Conservation (phyloP, 2,888 invertebrate species). For the Lithophane socia region DNA sequence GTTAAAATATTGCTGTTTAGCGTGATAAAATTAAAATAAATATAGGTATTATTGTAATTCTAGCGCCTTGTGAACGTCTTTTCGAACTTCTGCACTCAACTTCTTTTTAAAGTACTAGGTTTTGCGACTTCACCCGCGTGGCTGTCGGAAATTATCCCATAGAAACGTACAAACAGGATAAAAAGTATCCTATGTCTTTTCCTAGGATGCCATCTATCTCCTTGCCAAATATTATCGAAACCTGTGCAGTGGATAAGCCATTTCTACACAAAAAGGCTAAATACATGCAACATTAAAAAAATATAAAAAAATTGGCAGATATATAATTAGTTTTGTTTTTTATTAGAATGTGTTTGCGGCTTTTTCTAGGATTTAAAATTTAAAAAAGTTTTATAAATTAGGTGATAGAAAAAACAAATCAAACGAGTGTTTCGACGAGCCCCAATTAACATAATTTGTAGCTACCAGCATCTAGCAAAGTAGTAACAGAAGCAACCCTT, state of each 20-base stretch:
- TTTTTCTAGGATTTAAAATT: background rate
- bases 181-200: too few relatives aligned
- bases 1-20: background rate
- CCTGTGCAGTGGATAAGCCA: too few relatives aligned
- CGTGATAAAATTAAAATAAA: background rate
- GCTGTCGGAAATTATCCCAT: too few relatives aligned
- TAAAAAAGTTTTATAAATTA: background rate
- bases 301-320: too few relatives aligned
- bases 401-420: background rate
- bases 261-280: too few relatives aligned
- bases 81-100: rapidly evolving
- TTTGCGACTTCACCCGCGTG: too few relatives aligned
- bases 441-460: conserved; percentile 15
- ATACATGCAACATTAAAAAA: too few relatives aligned
- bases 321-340: background rate
- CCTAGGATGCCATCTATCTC: too few relatives aligned
- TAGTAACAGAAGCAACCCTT: conserved; percentile 24
- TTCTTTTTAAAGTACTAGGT: background rate
- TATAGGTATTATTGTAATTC: background rate
- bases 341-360: background rate
- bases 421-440: background rate
- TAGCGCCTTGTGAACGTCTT: background rate
- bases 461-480: conserved; percentile 6
- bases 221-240: too few relatives aligned
- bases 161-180: too few relatives aligned